Evolutionary conservation across 1,140 invertebrate species (phyloP), one percentile per base, ranked within the genome.

Genomic region (Oryzaephilus surinamensis): DNA sequence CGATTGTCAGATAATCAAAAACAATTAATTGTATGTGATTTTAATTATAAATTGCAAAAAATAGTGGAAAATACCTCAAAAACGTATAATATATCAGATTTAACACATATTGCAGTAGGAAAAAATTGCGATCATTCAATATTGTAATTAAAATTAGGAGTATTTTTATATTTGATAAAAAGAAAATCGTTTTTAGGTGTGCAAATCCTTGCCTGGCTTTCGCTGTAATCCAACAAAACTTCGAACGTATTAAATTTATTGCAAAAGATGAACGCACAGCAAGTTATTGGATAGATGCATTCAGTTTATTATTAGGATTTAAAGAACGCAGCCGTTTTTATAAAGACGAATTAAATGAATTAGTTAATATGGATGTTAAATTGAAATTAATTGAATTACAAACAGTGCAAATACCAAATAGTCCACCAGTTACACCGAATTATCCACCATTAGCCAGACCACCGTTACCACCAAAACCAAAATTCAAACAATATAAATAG

Each of bases 351-450:
- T 31, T 61, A 8, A 32, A 55, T 8, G 43, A 35, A 16, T 34
- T 61, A 13, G 42, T 51, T 1, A 47, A 48, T 20, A 57, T 60
- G 49, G 57, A 61, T 34, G 38, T 55, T 5, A 41, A 45, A 16
- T 20, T 61, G 20, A 49, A 58, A 17, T 36, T 60, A 15, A 38
- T 61, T 12, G 59, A 61, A 23, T 34, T 61, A 26, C 59, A 61
- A 44, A 49, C 53, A 33, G 32, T 57, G 12, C 11, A 33, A 16
- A 55, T 61, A 31, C 57, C 59, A 12, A 52, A 49, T 32, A 32
- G 38, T 34, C 36, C 54, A 10, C 59, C 59, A 13, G 35, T 47
- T 19, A 14, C 58, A 14, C 58, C 58, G 18, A 39, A 42, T 19
- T 11, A 42, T 27, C 57, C 57, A 10, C 15, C 16, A 16, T 26